A percentile compares a stretch with the other conserved stretches of the same genome.
These are phyloP conservation scores for Oplegnathus fasciatus DNA, from an alignment of 2,113 vertebrate species.

Conservation along the genomic window DNA sequence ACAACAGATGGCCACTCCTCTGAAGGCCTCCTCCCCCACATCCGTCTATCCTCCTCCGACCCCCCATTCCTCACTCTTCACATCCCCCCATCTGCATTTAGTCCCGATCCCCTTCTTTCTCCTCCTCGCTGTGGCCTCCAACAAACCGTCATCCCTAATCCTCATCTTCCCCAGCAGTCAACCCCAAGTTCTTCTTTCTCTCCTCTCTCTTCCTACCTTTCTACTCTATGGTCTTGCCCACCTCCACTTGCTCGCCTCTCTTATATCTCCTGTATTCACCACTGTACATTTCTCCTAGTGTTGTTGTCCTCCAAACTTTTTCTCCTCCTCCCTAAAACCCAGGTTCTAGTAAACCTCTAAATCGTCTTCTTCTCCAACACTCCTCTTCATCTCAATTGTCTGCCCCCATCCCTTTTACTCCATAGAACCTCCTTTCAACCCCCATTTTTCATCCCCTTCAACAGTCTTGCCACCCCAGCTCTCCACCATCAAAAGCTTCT, in stretches of 20 bases:
- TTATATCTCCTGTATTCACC: background rate
- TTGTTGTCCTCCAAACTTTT: constrained; percentile 14
- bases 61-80: constrained; percentile 63
- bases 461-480: constrained; percentile 14
- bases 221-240: background rate
- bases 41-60: constrained; percentile 59
- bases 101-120: constrained; percentile 62
- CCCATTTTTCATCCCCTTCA: constrained; percentile 47
- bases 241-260: background rate
- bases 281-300: background rate
- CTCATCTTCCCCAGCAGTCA: constrained; percentile 23
- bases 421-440: constrained; percentile 42
- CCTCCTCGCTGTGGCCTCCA: constrained; percentile 33
- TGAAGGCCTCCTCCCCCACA: constrained; percentile 70
- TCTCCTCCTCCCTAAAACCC: background rate
- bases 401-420: constrained; percentile 31
- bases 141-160: constrained; percentile 46
- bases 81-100: constrained; percentile 67
- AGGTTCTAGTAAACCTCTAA: constrained; percentile 7
- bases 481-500: constrained; percentile 34
- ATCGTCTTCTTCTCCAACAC: constrained; percentile 19
- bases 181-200: constrained; percentile 3
- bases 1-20: constrained; percentile 81
- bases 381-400: constrained; percentile 36
- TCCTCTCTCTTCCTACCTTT: background rate